phyloP scores from a whole-genome alignment of 2,888 invertebrate genomes.

The Endotricha flammealis region DNA sequence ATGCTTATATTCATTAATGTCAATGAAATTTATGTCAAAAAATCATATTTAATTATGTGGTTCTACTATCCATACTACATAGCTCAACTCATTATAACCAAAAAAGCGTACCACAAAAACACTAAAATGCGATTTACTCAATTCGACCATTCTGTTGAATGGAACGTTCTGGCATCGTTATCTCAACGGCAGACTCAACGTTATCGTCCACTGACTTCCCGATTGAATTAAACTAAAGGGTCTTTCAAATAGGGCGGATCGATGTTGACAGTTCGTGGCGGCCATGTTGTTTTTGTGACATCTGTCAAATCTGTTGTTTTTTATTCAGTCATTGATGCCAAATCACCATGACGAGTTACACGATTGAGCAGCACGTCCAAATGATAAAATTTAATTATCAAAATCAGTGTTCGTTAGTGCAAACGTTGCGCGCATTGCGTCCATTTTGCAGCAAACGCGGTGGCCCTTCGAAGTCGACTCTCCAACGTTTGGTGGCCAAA shows the following conservation, averaged over 20 bases:
- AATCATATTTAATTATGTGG: no score
- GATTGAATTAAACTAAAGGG: no score
- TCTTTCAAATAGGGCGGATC: conserved; percentile 6
- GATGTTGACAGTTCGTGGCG: conserved; percentile 10
- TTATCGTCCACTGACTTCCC: no score
- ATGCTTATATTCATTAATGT: no score
- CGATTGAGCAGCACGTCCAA: conserved; percentile 7
- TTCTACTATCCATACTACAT: no score
- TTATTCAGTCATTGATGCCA: conserved; percentile 11
- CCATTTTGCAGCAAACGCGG: conserved; percentile 3
- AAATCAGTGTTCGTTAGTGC: conserved; percentile 3
- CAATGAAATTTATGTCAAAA: no score
- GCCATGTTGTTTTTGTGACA: conserved; percentile 12
- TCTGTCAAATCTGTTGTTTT: conserved; percentile 6
- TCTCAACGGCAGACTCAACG: no score
- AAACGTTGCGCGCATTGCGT: no score
- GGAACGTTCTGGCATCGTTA: background rate
- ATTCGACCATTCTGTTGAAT: no score
- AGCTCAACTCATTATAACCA: no score
- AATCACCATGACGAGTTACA: conserved; percentile 8
- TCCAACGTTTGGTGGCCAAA: conserved; percentile 7
- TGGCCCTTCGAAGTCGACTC: conserved; percentile 6
- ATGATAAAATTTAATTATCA: background rate
- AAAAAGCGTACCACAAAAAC: no score
- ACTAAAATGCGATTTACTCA: no score